Base-by-base conservation (phyloP, 2,888 invertebrate species). In the Crocallis elinguaria region DNA sequence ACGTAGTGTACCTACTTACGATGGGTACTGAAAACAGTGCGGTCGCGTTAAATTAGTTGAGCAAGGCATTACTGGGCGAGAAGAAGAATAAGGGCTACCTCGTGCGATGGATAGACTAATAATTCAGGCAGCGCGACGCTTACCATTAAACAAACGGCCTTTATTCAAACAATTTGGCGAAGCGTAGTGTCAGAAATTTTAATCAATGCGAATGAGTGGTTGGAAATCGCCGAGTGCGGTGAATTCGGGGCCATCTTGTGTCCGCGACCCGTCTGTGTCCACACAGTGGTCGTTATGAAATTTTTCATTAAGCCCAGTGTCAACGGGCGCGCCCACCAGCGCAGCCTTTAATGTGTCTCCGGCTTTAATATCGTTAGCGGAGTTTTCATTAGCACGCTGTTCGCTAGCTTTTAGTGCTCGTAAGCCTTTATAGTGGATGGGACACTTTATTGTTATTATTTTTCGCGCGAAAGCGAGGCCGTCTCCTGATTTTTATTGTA, bases 301-400 rank as follows among this genome's bases (percentile, higher is more conserved):
- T 83, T 78, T 83, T 82, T 83, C 84, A 82, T 82, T 82, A 82
- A 77, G 70, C 69, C 73, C 71, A 71, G 71, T 75, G 79, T 80
- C 79, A 77, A 79, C 78, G 75, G 73, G 68, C 64, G 49, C 57
- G 59, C 67, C 61, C 67, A 63, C 50, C 39, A 14, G 46, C 49
- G 25, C 29, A 13, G 57, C 60, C 67, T 32, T 43, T 46, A 71
- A 69, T 71, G 74, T 71, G 67, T 61, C 68, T 64, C 66, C 50
- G 49, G 65, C 63, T 62, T 61, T 71, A 75, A 78, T 75, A 74
- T 71, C 78, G 77, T 80, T 77, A 77, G 77, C 71, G 64, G 67
- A 72, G 75, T 78, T 82, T 82, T 84, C 82, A 82, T 83, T 82
- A 79, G 77, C 73, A 77, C 73, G 67, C 72, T 62, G 69, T 77